A percentile compares a stretch with the other conserved stretches of the same genome.
phyloP scores from a whole-genome alignment of 92 coral and sea anemone genomes.

The Zoanthus gigantus region DNA sequence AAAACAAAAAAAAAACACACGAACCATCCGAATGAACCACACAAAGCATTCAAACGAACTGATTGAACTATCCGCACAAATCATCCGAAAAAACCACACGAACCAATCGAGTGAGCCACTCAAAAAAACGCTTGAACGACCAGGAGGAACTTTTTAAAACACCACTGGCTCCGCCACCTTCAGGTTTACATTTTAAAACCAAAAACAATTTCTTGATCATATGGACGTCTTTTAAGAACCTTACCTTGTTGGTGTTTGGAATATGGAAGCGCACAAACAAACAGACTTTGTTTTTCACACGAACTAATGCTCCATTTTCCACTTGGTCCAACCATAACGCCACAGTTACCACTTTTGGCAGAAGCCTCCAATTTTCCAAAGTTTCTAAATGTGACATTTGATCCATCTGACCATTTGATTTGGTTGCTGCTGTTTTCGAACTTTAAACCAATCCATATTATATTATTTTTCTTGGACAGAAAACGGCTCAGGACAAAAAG shows the following conservation, averaged over 20 bases:
- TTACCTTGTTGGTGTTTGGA: background rate
- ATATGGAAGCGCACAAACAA: background rate
- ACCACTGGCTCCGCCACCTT: too few relatives aligned
- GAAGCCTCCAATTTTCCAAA: background rate
- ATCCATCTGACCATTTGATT: background rate
- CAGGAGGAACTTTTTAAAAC: too few relatives aligned
- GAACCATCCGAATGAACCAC: too few relatives aligned
- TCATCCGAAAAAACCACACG: too few relatives aligned
- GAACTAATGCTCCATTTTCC: background rate
- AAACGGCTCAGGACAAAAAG: background rate
- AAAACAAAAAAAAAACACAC: too few relatives aligned
- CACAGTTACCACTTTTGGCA: background rate
- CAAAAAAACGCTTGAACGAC: too few relatives aligned
- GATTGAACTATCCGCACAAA: too few relatives aligned
- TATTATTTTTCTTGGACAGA: background rate
- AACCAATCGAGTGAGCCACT: too few relatives aligned
- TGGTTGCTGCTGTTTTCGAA: background rate
- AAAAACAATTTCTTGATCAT: too few relatives aligned
- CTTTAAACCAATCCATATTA: slow-evolving; percentile 1
- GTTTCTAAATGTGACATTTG: background rate
- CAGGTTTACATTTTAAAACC: too few relatives aligned
- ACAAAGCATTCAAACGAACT: too few relatives aligned
- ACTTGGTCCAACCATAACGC: background rate
- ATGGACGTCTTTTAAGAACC: too few relatives aligned
- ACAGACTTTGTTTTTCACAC: background rate